These are phyloP conservation scores for Geopemphigus sp. DNA, from an alignment of 1,140 invertebrate species.

Conservation along the genomic window DNA sequence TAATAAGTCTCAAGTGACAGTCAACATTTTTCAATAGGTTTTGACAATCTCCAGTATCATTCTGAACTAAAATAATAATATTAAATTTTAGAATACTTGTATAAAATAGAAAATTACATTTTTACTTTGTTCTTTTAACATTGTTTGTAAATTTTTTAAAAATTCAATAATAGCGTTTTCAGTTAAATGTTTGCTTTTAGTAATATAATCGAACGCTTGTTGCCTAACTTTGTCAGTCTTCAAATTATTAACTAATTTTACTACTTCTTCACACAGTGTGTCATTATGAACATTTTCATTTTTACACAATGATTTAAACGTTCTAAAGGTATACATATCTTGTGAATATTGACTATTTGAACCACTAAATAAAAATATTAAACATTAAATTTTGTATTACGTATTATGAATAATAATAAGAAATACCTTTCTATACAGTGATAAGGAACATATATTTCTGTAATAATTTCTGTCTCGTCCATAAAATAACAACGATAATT, in stretches of 20 bases:
- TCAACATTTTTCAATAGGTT: slow-evolving; percentile 12
- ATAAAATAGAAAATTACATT: not conserved
- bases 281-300: slow-evolving; percentile 60
- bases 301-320: slow-evolving; percentile 69
- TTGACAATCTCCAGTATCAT: slow-evolving; percentile 55
- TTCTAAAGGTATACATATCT: slow-evolving; percentile 82
- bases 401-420: not conserved
- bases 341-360: slow-evolving; percentile 75
- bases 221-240: slow-evolving; percentile 71
- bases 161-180: slow-evolving; percentile 58
- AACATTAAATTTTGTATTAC: slow-evolving; percentile 14
- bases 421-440: slow-evolving; percentile 73
- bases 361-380: slow-evolving; percentile 11
- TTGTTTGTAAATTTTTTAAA: slow-evolving; percentile 43
- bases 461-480: slow-evolving; percentile 75
- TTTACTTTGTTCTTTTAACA: slow-evolving; percentile 28
- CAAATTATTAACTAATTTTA: slow-evolving; percentile 64
- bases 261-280: slow-evolving; percentile 59
- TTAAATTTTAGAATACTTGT: not conserved
- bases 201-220: slow-evolving; percentile 70
- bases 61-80: not conserved
- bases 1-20: slow-evolving; percentile 19
- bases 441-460: slow-evolving; percentile 83
- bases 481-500: slow-evolving; percentile 75
- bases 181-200: slow-evolving; percentile 63